A percentile compares a stretch with the other conserved stretches of the same genome.
phyloP scores from a whole-genome alignment of 2,888 invertebrate genomes.

The Opisthograptis luteolata region DNA sequence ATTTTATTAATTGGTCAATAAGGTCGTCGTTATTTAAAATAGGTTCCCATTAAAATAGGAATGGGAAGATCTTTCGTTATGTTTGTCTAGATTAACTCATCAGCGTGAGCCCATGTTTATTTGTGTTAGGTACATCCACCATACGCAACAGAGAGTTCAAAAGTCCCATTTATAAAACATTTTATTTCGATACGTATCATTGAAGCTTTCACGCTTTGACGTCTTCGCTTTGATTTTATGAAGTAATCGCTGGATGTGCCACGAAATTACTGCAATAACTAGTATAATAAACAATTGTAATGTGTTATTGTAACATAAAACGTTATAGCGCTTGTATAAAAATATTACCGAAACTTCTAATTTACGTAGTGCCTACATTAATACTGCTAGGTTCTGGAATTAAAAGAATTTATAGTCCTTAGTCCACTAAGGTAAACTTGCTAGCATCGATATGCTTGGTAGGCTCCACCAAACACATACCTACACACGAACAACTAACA shows the following conservation, averaged over 20 bases:
- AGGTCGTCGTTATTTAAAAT: too few relatives aligned
- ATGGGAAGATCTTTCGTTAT: neutral
- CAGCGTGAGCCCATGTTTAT: conserved; percentile 22
- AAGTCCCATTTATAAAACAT: conserved; percentile 41
- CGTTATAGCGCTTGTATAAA: neutral
- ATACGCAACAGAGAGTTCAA: conserved; percentile 40
- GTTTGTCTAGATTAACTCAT: conserved; percentile 20
- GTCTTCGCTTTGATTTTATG: conserved; percentile 7
- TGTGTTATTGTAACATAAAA: neutral
- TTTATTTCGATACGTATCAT: conserved; percentile 17
- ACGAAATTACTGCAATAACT: neutral
- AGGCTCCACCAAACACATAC: neutral
- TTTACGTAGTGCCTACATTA: neutral
- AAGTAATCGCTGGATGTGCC: neutral
- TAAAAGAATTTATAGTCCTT: too few relatives aligned
- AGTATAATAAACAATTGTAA: neutral
- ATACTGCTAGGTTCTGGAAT: too few relatives aligned
- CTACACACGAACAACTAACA: neutral
- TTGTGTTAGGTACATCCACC: conserved; percentile 13
- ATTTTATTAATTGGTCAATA: too few relatives aligned
- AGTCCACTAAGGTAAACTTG: too few relatives aligned
- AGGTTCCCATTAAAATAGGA: too few relatives aligned
- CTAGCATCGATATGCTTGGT: too few relatives aligned
- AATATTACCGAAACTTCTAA: neutral
- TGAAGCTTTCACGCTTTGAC: conserved; percentile 7